Evolutionary conservation across 2,113 vertebrate species (phyloP).

Genomic region (Tautogolabrus adspersus): DNA sequence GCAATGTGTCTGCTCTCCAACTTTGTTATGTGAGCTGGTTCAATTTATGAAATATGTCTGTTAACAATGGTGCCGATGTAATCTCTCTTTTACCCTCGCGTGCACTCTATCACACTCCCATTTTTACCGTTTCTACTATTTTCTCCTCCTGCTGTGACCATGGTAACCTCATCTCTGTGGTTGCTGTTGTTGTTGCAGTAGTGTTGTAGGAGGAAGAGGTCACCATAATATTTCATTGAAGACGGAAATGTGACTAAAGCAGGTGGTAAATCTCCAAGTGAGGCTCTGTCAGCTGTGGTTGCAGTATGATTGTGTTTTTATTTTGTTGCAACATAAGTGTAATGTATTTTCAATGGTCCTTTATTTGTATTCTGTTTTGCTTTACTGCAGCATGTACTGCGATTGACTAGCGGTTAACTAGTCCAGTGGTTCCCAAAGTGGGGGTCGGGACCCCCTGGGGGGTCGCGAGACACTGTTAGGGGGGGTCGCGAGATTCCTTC

Average conservation of each 20-base stretch:
- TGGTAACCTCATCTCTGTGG: constrained; percentile 66
- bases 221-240: constrained; percentile 61
- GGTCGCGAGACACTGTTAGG: too few species aligned
- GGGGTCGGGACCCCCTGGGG: too few species aligned
- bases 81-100: constrained; percentile 52
- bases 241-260: constrained; percentile 57
- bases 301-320: constrained; percentile 56
- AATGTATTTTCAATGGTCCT: constrained; percentile 63
- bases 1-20: constrained; percentile 74
- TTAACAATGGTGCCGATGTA: constrained; percentile 82
- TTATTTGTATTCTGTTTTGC: constrained; percentile 54
- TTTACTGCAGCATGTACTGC: constrained; percentile 37
- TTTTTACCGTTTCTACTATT: constrained; percentile 44
- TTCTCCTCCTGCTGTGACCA: constrained; percentile 58
- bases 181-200: constrained; percentile 44
- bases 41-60: constrained; percentile 86
- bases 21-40: constrained; percentile 79
- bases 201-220: constrained; percentile 52
- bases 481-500: too few species aligned
- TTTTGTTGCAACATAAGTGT: constrained; percentile 47
- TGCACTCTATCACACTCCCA: constrained; percentile 43
- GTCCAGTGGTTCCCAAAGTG: too few species aligned
- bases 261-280: constrained; percentile 32
- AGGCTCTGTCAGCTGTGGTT: constrained; percentile 53
- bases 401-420: too few species aligned